These are phyloP conservation scores for Herpetotheres cachinnans DNA, from an alignment of 2,113 vertebrate genomes.

Conservation along the genomic window DNA sequence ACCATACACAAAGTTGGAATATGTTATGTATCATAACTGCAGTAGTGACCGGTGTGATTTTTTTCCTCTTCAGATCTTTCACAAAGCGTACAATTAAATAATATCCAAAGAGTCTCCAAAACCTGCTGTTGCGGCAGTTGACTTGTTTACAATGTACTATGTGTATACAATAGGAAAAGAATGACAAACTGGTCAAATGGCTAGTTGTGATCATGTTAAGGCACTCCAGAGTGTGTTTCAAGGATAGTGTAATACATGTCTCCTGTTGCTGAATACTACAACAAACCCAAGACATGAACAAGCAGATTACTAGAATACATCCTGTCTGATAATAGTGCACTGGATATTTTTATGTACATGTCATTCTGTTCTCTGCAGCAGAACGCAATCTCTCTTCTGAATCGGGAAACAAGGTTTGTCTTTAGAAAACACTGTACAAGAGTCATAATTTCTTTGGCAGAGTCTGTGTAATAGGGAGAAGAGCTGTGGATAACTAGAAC, in stretches of 20 bases:
- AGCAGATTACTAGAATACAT: conserved; percentile 19
- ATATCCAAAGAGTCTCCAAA: neutral
- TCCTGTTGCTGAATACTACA: conserved; percentile 1
- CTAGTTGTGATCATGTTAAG: neutral
- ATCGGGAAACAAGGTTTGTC: neutral
- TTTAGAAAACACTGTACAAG: conserved; percentile 33
- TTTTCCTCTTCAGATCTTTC: neutral
- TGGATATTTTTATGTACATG: conserved; percentile 37
- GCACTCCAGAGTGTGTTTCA: conserved; percentile 48
- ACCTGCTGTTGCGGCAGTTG: neutral
- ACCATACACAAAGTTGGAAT: neutral
- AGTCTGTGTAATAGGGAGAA: conserved; percentile 21
- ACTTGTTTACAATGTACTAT: neutral
- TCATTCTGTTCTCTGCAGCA: conserved; percentile 14
- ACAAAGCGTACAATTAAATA: neutral
- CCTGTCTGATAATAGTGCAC: conserved; percentile 38
- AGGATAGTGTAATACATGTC: neutral
- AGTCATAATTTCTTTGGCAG: conserved; percentile 51
- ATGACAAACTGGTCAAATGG: neutral
- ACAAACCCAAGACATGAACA: conserved; percentile 24
- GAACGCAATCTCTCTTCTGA: conserved; percentile 2
- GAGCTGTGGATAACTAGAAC: conserved; percentile 49
- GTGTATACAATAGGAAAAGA: neutral
- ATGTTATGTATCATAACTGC: neutral
- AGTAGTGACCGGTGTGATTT: neutral